These are phyloP conservation scores for Linepithema humile DNA, from an alignment of 1,140 invertebrate species.

Conservation along the genomic window DNA sequence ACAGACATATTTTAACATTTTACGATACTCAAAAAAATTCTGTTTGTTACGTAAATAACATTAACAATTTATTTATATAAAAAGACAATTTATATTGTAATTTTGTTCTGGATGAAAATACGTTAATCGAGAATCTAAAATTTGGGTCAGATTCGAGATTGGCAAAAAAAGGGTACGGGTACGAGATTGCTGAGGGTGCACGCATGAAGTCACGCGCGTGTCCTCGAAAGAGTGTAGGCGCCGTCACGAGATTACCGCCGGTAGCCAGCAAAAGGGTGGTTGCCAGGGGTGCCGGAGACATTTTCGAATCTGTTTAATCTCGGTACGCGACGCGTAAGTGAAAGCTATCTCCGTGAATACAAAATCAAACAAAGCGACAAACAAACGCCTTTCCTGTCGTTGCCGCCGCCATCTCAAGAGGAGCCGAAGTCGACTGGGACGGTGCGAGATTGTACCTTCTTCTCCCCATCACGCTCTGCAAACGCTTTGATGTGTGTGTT, in stretches of 20 bases:
- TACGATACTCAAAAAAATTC: neutral
- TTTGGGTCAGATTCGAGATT: neutral
- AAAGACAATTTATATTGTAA: neutral
- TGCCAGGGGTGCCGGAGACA: constrained; percentile 74
- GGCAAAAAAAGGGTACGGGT: neutral
- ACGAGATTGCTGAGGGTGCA: no score
- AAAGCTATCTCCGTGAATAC: constrained; percentile 84
- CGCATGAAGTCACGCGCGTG: constrained; percentile 39
- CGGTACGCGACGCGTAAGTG: constrained; percentile 81
- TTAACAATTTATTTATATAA: neutral
- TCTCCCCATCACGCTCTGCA: constrained; percentile 53
- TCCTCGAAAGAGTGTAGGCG: constrained; percentile 5
- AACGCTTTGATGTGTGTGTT: constrained; percentile 73
- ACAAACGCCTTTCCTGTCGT: constrained; percentile 73
- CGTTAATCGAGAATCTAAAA: neutral
- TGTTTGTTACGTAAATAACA: neutral
- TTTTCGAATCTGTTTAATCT: constrained; percentile 85
- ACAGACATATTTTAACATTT: neutral
- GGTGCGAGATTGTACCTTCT: constrained; percentile 67
- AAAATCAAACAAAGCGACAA: constrained; percentile 84
- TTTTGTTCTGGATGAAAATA: neutral
- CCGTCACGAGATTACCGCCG: neutral
- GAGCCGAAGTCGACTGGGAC: constrained; percentile 59
- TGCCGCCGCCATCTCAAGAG: constrained; percentile 63
- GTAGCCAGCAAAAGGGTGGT: constrained; percentile 2